Evolutionary conservation across 2,888 invertebrate species (phyloP).

Genomic region (Dioctria rufipes): DNA sequence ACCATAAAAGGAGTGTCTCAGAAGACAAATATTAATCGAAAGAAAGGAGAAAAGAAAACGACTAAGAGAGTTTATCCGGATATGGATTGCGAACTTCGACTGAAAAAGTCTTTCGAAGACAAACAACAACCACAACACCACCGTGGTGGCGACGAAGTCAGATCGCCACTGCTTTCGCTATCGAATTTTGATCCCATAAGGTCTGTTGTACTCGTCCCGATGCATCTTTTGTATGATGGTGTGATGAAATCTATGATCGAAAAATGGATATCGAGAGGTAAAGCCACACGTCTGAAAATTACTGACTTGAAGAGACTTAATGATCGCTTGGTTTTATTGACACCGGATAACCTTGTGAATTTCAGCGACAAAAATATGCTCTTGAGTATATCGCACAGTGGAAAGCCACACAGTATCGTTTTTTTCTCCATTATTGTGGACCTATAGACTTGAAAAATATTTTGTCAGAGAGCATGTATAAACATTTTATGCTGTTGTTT

Average conservation of each 20-base stretch:
- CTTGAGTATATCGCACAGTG: neutral
- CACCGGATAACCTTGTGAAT: neutral
- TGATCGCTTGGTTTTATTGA: neutral
- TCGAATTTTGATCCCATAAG: conserved; percentile 3
- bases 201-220: conserved; percentile 3
- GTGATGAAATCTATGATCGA: conserved; percentile 6
- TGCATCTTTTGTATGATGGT: conserved; percentile 7
- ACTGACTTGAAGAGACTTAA: neutral
- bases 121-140: neutral
- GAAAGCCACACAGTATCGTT: conserved; percentile 14
- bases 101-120: neutral
- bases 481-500: neutral
- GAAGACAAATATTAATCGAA: neutral
- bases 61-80: neutral
- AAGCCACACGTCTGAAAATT: neutral
- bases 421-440: conserved; percentile 18
- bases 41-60: neutral
- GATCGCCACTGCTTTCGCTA: neutral
- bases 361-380: conserved; percentile 8
- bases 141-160: too few relatives aligned
- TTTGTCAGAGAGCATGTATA: conserved; percentile 3
- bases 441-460: conserved; percentile 26
- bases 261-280: neutral
- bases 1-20: neutral
- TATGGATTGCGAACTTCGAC: neutral